Evolutionary conservation across 2,113 vertebrate species (phyloP), one percentile per base, ranked within the genome.

Genomic region (Hippopotamus amphibius): DNA sequence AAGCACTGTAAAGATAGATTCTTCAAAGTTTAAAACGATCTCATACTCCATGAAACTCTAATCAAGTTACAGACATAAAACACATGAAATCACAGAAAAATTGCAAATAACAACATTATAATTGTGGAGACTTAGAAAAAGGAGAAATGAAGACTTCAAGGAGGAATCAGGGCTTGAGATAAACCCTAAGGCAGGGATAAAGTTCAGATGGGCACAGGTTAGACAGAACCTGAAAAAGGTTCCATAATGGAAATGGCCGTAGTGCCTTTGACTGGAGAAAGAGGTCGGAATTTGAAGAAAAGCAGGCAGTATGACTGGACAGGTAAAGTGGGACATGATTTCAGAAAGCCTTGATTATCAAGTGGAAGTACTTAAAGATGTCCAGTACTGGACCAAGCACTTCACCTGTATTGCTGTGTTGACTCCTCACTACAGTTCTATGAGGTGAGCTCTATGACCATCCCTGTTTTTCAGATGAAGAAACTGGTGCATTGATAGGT

Each of bases 11-110:
- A 85, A 57, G 0, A 22, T 28, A 66, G 37, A 61, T 24, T 81
- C 59, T 88, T 86, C 61, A 90, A 71, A 91, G 41, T 68, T 88
- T 53, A 85, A 55, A 85, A 90, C 26, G 37, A n/a, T 74, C 46
- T 85, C 41, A 24, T 22, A 41, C 0, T 48, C 95, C 43, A 71
- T 30, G n/a, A 33, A 88, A 90, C 41, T 79, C 4, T 82, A 83
- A 72, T 50, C 66, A 79, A 79, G 61, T 48, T 53, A 85, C 33
- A 96, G 61, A 24, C 3, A 87, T 84, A 85, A 94, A 82, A 53
- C 41, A 74, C 61, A 68, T 48, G 50, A 76, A 57, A 87, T 88
- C 46, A 89, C 7, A 68, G 71, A 57, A 93, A 86, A 86, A 28
- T 28, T 57, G 26, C 21, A 68, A 88, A 90, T 22, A 81, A 63